A percentile compares a stretch with the other conserved stretches of the same genome.
phyloP scores from a whole-genome alignment of 2,888 invertebrate genomes.

The Stictocephala bisonia region DNA sequence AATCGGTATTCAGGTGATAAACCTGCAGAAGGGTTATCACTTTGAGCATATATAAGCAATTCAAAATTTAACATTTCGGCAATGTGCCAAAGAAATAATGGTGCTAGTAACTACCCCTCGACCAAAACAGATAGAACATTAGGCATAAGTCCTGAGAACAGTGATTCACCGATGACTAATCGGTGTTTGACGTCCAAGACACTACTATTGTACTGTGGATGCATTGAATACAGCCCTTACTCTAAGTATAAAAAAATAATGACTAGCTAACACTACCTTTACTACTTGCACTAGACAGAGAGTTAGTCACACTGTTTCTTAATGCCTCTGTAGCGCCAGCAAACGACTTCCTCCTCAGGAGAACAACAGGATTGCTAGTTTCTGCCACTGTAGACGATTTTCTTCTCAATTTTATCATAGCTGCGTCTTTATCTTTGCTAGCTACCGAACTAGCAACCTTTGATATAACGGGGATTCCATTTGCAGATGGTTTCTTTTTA shows the following conservation, averaged over 20 bases:
- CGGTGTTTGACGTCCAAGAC: conserved; percentile 10
- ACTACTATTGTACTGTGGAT: conserved; percentile 22
- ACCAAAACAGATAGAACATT: conserved; percentile 3
- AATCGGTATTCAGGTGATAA: too few species aligned
- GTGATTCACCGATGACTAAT: too few species aligned
- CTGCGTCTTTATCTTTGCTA: conserved; percentile 33
- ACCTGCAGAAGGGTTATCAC: too few species aligned
- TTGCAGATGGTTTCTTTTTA: not conserved
- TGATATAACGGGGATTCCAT: not conserved
- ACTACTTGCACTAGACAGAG: conserved; percentile 1
- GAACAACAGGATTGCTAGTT: conserved; percentile 22
- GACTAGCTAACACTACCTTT: conserved; percentile 41
- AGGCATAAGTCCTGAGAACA: conserved; percentile 27
- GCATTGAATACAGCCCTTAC: not conserved
- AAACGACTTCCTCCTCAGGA: conserved; percentile 44
- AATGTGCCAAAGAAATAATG: too few species aligned
- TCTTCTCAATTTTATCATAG: conserved; percentile 39
- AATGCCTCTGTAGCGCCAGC: conserved; percentile 42
- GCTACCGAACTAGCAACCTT: not conserved
- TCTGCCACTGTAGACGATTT: conserved; percentile 41
- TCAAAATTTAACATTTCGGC: too few species aligned
- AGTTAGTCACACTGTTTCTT: conserved; percentile 21
- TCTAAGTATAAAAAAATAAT: conserved; percentile 32
- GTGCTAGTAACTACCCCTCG: not conserved
- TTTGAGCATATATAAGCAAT: too few species aligned